Evolutionary conservation across 2,113 vertebrate genomes (phyloP).

Genomic region (Tupaia chinensis): DNA sequence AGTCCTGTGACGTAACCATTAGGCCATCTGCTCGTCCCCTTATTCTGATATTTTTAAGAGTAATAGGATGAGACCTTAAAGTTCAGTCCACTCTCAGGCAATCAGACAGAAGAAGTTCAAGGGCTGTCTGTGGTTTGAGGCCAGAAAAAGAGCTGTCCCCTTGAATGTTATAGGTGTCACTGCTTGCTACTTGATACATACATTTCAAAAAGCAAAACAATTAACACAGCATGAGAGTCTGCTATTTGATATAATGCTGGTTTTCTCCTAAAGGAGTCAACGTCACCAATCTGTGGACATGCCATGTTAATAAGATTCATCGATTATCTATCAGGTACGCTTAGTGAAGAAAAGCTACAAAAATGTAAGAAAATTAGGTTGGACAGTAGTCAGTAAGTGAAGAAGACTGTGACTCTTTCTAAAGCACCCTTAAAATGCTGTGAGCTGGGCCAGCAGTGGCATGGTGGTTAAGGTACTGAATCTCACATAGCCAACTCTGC

Average conservation of each 20-base stretch:
- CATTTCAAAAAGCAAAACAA: background rate
- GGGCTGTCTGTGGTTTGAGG: background rate
- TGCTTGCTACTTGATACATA: background rate
- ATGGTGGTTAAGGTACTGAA: no score
- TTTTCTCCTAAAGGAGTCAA: background rate
- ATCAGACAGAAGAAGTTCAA: slow-evolving; percentile 3
- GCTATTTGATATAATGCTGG: background rate
- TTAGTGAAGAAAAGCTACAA: slow-evolving; percentile 7
- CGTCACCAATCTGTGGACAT: background rate
- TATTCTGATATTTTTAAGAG: background rate
- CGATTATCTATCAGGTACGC: background rate
- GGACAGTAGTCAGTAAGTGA: background rate
- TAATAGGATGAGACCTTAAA: background rate
- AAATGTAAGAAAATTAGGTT: background rate
- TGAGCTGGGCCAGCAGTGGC: background rate
- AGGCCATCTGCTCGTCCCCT: background rate
- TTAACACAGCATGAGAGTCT: background rate
- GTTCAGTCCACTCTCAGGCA: background rate
- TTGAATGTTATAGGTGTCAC: background rate
- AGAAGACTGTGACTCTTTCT: background rate
- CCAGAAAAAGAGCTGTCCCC: slow-evolving; percentile 3
- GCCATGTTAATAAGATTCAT: slow-evolving; percentile 20
- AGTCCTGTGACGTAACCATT: background rate
- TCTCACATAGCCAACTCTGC: no score
- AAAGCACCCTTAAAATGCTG: background rate